Base-by-base conservation (phyloP, 2,113 vertebrate species). In the Archocentrus centrarchus region DNA sequence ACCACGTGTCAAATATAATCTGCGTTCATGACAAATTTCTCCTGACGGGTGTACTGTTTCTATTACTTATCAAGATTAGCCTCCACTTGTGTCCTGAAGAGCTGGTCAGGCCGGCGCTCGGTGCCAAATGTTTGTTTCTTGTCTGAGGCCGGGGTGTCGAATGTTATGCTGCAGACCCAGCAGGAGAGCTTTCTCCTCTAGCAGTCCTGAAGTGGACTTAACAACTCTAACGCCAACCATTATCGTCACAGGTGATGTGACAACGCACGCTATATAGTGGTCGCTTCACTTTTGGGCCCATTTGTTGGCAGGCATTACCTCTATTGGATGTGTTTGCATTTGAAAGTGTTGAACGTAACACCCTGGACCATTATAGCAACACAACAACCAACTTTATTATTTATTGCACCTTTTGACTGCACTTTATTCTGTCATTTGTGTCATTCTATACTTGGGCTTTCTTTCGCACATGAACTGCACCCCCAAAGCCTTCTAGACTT, bases 51-150 rank as follows among this genome's bases (percentile, higher is more conserved):
- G 5, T 14, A 20, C 60, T 35, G 14, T 41, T 86, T 57, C 22
- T 27, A 58, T 64, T 80, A 47, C 59, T 81, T 60, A 83, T 81
- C 79, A 64, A 61, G 83, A 53, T 76, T 44, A 53, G 79, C 76
- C 80, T 85, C 78, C 79, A 27, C 83, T 80, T 39, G 84, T 2
- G 81, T 88, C 82, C 79, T 66, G 73, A 24, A n/a, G 86, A 78
- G 83, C 84, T 93, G 93, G 91, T 92, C 91, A 80, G 78, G 63
- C 15, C 39, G 3, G 84, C 58, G 73, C 7, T 35, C 2, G 41
- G 88, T 80, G 93, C 89, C 88, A 93, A 84, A 93, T 66, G 93
- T 94, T 93, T 94, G 90, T 93, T 95, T 93, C 85, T 93, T 75
- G 58, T 93, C 88, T 82, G 79, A 78, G 86, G 39, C 73, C 35